Percentiles rank a stretch among this genome's conserved stretches.
These are phyloP conservation scores for Ochropleura leucogaster DNA, from an alignment of 2,888 invertebrate species.

Conservation along the genomic window DNA sequence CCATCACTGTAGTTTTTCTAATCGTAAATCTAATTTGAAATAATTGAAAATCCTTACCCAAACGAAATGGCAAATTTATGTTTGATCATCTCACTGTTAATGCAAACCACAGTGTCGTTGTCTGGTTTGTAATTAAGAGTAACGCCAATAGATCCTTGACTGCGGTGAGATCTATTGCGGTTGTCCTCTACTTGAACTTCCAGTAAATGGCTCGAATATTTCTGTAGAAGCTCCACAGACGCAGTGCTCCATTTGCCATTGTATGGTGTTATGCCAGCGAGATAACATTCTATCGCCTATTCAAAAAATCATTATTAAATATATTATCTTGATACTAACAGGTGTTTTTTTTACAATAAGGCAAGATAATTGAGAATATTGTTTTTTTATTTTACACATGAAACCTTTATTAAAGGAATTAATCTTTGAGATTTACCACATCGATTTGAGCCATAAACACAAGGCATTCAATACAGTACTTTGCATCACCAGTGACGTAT, in stretches of 20 bases:
- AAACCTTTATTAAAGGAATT: background rate
- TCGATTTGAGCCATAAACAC: background rate
- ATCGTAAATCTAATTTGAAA: background rate
- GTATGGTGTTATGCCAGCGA: slow-evolving; percentile 83
- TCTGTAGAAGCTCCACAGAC: slow-evolving; percentile 78
- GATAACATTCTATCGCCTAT: slow-evolving; percentile 84
- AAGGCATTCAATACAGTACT: too few relatives aligned
- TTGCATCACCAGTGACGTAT: too few relatives aligned
- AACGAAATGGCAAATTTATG: slow-evolving; percentile 83
- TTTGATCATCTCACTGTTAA: slow-evolving; percentile 84
- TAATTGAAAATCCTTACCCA: slow-evolving; percentile 75
- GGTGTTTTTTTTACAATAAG: background rate
- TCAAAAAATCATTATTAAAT: slow-evolving; percentile 11
- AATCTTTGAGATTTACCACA: background rate
- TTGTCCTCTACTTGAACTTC: slow-evolving; percentile 80
- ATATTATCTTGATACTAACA: background rate
- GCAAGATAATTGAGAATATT: background rate
- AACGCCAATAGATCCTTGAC: slow-evolving; percentile 78
- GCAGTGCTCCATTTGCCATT: slow-evolving; percentile 82
- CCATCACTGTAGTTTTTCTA: background rate
- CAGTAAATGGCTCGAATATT: slow-evolving; percentile 70
- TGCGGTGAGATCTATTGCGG: slow-evolving; percentile 58
- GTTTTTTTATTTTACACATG: background rate
- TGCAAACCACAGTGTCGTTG: slow-evolving; percentile 74
- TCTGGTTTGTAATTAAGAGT: slow-evolving; percentile 77